These are phyloP conservation scores for Rhea americana DNA, from an alignment of 2,113 vertebrate genomes.

Conservation along the genomic window DNA sequence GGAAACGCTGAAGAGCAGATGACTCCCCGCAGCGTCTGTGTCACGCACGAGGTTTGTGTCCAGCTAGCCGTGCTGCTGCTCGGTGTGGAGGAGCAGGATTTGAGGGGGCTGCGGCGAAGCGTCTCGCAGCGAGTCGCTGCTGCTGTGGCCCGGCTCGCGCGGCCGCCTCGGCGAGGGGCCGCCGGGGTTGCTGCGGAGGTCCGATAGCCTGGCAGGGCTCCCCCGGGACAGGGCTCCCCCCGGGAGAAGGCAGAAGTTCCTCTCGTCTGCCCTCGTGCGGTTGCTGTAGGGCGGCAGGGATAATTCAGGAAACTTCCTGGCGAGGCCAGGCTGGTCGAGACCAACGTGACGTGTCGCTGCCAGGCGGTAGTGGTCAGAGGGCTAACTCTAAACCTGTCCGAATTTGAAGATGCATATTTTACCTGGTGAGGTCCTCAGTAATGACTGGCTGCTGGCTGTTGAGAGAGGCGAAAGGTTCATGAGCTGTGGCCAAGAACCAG, in stretches of 20 bases:
- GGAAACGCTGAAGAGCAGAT: background rate
- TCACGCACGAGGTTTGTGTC: background rate
- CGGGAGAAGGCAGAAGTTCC: background rate
- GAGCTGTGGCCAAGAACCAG: background rate
- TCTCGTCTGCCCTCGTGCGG: background rate
- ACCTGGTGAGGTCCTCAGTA: background rate
- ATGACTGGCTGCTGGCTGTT: background rate
- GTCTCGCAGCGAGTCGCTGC: background rate
- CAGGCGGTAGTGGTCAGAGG: background rate
- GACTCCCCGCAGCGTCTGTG: background rate
- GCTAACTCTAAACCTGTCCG: background rate
- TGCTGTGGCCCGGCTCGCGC: background rate
- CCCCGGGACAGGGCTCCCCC: background rate
- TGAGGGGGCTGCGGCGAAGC: background rate
- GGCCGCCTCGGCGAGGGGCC: no score
- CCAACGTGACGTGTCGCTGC: background rate
- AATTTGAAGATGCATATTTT: background rate
- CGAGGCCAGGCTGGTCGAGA: background rate
- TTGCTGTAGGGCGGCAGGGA: rapidly evolving
- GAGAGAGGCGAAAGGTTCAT: background rate
- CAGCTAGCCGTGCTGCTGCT: background rate
- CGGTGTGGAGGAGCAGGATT: background rate
- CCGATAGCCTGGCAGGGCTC: background rate
- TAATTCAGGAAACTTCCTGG: background rate
- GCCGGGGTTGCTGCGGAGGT: background rate